Percentiles rank a stretch among this genome's conserved stretches.
Conservation (phyloP, 2,888 invertebrate species). For the Phengaris arion region DNA sequence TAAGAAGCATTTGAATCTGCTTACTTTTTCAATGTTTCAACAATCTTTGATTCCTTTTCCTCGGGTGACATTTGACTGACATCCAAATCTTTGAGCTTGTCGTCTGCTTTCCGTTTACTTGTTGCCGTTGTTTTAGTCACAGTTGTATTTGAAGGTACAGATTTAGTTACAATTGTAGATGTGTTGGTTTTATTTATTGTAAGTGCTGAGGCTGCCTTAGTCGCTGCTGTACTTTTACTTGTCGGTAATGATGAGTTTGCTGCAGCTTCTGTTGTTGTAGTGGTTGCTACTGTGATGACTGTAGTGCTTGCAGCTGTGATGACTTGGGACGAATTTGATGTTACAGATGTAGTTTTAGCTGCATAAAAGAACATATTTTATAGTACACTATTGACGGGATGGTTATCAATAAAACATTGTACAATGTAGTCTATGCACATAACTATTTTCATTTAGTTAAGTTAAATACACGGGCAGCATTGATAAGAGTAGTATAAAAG, state of each 20-base stretch:
- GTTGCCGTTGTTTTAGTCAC: conserved; percentile 35
- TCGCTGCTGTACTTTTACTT: background rate
- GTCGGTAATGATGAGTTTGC: background rate
- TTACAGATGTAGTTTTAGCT: conserved; percentile 5
- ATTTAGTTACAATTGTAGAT: conserved; percentile 29
- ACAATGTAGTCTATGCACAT: background rate
- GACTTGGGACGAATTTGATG: background rate
- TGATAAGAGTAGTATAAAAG: background rate
- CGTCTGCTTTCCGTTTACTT: conserved; percentile 51
- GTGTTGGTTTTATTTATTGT: conserved; percentile 18
- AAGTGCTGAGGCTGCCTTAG: background rate
- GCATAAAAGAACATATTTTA: background rate
- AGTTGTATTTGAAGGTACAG: conserved; percentile 31
- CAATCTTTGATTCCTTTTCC: conserved; percentile 58
- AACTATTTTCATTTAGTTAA: too few relatives aligned
- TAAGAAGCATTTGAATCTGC: background rate
- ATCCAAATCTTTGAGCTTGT: conserved; percentile 47
- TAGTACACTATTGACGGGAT: background rate
- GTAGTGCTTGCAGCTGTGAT: background rate
- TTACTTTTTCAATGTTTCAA: conserved; percentile 59
- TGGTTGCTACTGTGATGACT: background rate
- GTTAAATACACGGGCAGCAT: too few relatives aligned
- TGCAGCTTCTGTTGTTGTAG: background rate
- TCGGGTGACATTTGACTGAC: conserved; percentile 47
- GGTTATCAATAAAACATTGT: background rate